A percentile compares a stretch with the other conserved stretches of the same genome.
phyloP scores from a whole-genome alignment of 2,113 vertebrate genomes.

The Bambusicola thoracicus region DNA sequence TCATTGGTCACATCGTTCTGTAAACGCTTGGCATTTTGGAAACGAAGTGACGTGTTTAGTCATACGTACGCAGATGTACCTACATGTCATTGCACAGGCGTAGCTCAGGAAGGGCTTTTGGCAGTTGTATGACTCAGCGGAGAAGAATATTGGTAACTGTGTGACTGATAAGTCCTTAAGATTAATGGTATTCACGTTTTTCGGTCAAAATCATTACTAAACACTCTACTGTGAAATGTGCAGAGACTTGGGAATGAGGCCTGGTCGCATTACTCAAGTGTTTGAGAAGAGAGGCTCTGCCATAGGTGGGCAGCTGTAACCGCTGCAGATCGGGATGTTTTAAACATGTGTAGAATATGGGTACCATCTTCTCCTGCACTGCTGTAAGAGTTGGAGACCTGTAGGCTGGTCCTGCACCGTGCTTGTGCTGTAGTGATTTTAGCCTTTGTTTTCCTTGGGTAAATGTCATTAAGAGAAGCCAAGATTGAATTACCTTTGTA shows the following conservation, averaged over 20 bases:
- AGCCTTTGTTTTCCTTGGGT: constrained; percentile 47
- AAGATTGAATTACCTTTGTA: constrained; percentile 66
- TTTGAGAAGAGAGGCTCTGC: neutral
- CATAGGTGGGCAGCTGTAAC: neutral
- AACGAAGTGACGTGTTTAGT: constrained; percentile 2
- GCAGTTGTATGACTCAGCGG: neutral
- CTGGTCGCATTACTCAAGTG: fast-evolving
- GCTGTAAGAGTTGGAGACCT: neutral
- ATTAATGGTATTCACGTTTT: neutral
- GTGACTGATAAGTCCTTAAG: neutral
- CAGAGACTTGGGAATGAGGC: neutral
- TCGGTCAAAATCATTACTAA: neutral
- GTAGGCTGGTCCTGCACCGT: neutral
- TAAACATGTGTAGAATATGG: neutral
- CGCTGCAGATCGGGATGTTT: neutral
- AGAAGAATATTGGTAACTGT: neutral
- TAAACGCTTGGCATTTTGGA: neutral
- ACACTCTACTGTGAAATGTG: neutral
- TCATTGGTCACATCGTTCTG: neutral
- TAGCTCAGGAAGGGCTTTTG: neutral
- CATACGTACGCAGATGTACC: neutral
- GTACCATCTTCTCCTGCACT: neutral
- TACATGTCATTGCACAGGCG: neutral
- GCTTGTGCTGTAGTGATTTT: neutral
- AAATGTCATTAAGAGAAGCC: constrained; percentile 64